Percentiles rank a stretch among this genome's conserved stretches.
These are phyloP conservation scores for Hydroisotoma schaefferi DNA, from an alignment of 2,888 invertebrate genomes.

Conservation along the genomic window DNA sequence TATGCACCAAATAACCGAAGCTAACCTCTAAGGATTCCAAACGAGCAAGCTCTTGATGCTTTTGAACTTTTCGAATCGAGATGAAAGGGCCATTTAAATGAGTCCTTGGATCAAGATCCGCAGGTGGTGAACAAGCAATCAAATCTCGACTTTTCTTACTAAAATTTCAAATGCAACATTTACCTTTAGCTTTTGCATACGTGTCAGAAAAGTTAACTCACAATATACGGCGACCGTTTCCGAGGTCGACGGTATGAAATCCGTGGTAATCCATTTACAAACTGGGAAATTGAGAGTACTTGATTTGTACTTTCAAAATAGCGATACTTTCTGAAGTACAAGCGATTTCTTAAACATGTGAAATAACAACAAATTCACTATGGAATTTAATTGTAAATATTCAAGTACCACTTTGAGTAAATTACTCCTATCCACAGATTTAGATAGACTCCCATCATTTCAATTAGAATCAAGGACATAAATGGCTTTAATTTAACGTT, in stretches of 20 bases:
- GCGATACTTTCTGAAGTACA: too few relatives aligned
- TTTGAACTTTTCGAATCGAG: slow-evolving; percentile 43
- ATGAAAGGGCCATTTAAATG: slow-evolving; percentile 46
- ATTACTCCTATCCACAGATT: too few relatives aligned
- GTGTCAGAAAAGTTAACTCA: slow-evolving; percentile 16
- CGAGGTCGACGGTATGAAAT: slow-evolving; percentile 35
- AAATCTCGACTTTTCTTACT: slow-evolving; percentile 21
- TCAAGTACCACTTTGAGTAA: too few relatives aligned
- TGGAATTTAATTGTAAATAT: too few relatives aligned
- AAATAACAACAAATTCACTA: too few relatives aligned
- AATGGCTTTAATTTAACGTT: too few relatives aligned
- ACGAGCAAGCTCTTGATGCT: slow-evolving; percentile 40
- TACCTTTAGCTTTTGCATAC: slow-evolving; percentile 12
- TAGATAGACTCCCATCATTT: too few relatives aligned
- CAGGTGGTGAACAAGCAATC: slow-evolving; percentile 29
- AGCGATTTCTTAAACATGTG: too few relatives aligned
- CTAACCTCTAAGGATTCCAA: slow-evolving; percentile 35
- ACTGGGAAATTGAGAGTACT: too few relatives aligned
- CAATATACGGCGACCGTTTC: slow-evolving; percentile 30
- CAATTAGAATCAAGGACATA: too few relatives aligned
- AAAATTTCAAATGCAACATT: not conserved
- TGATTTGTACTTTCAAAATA: too few relatives aligned
- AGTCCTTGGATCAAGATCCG: slow-evolving; percentile 37
- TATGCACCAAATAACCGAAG: not conserved
- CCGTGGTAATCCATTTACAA: slow-evolving; percentile 38